Evolutionary conservation across 2,888 invertebrate genomes (phyloP).

Genomic region (Pristionchus entomophagus): DNA sequence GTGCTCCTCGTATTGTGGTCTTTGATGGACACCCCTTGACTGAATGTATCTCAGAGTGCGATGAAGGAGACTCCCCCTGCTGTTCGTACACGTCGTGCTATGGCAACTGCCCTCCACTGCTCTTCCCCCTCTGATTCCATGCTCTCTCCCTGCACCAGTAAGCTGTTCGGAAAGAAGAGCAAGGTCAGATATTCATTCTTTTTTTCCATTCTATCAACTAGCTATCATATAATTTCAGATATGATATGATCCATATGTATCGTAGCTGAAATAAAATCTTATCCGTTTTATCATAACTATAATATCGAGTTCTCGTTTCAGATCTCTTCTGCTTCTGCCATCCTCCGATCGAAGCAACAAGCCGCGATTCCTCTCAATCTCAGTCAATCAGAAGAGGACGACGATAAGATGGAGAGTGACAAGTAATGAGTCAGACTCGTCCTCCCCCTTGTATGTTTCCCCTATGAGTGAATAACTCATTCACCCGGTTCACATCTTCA

Average conservation of each 20-base stretch:
- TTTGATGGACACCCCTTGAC: too few relatives aligned
- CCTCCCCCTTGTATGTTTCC: background rate
- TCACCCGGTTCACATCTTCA: background rate
- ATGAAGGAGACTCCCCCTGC: slow-evolving; percentile 48
- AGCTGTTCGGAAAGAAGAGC: slow-evolving; percentile 49
- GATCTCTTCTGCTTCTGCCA: slow-evolving; percentile 51
- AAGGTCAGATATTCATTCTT: background rate
- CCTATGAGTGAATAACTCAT: background rate
- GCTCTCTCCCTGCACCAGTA: slow-evolving; percentile 64
- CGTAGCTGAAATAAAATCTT: too few relatives aligned
- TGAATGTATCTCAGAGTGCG: slow-evolving; percentile 21
- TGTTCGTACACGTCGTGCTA: slow-evolving; percentile 40
- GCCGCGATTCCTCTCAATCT: slow-evolving; percentile 63
- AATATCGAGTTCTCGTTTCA: background rate
- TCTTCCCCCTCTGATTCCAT: slow-evolving; percentile 60
- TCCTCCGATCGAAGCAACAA: slow-evolving; percentile 63
- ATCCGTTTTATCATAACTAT: background rate
- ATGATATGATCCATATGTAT: background rate
- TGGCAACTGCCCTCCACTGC: slow-evolving; percentile 36
- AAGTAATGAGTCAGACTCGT: slow-evolving; percentile 3
- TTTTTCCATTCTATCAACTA: background rate
- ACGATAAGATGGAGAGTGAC: slow-evolving; percentile 48
- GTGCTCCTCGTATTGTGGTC: too few relatives aligned
- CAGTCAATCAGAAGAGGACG: slow-evolving; percentile 48
- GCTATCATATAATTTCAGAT: background rate